Conservation (phyloP, 2,797 vertebrate genomes). For the Limosa lapponica region DNA sequence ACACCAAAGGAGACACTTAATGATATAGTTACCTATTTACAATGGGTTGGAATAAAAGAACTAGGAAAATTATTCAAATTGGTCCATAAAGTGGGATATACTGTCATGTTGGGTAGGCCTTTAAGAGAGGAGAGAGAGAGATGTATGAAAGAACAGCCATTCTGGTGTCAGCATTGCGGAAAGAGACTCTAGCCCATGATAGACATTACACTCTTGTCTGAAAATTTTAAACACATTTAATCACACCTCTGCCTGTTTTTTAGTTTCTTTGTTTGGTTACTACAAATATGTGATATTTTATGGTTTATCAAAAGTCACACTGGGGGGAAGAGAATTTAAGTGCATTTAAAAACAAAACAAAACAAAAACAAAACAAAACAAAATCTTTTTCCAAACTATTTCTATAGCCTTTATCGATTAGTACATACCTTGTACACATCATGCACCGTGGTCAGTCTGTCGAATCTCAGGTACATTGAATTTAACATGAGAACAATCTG, state of each 20-base stretch:
- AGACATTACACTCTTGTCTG: rapidly evolving
- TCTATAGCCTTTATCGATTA: not conserved
- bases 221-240: not conserved
- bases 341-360: not conserved
- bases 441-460: slow-evolving; percentile 84
- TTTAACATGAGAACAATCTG: slow-evolving; percentile 86
- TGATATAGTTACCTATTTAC: not conserved
- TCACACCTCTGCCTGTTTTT: not conserved
- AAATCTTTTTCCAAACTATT: not conserved
- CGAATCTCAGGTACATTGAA: slow-evolving; percentile 84
- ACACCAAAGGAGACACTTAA: not conserved
- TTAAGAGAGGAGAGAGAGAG: not conserved
- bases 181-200: not conserved
- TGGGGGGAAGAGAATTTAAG: not conserved
- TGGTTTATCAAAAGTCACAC: not conserved
- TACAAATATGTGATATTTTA: not conserved
- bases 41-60: not conserved
- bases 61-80: not conserved
- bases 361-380: not conserved
- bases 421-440: slow-evolving; percentile 82
- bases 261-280: not conserved
- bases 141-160: not conserved
- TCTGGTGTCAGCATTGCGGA: not conserved
- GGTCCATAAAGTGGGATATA: not conserved
- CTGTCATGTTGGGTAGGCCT: not conserved